A percentile compares a stretch with the other conserved stretches of the same genome.
Evolutionary conservation across 2,113 vertebrate genomes (phyloP).

Genomic region (Spea bombifrons): DNA sequence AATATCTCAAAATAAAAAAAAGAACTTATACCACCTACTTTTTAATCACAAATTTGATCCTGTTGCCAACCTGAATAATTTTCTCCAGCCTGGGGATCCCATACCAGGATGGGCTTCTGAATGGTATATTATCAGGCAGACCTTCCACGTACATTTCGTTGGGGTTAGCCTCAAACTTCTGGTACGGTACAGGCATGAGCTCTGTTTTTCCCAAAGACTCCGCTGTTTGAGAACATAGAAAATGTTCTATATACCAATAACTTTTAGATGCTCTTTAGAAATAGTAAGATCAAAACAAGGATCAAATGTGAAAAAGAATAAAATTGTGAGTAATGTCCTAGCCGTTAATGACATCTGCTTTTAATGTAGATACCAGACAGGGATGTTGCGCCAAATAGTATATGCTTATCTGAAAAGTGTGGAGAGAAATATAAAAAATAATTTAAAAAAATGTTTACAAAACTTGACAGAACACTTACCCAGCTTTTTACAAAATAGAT

Average conservation of each 20-base stretch:
- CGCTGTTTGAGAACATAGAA: slow-evolving; percentile 49
- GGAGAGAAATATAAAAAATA: background rate
- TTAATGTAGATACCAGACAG: no score
- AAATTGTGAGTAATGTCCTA: no score
- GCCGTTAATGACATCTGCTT: no score
- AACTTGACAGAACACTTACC: slow-evolving; percentile 58
- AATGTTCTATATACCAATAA: no score
- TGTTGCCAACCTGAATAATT: slow-evolving; percentile 66
- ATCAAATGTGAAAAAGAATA: no score
- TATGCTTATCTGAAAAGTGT: no score
- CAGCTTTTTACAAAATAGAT: slow-evolving; percentile 72
- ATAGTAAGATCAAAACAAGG: no score
- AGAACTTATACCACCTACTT: slow-evolving; percentile 57
- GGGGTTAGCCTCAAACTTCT: slow-evolving; percentile 72
- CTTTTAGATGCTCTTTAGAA: no score
- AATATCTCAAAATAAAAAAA: background rate
- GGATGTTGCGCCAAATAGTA: no score
- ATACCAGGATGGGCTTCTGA: slow-evolving; percentile 74
- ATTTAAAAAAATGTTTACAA: background rate
- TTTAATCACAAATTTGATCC: slow-evolving; percentile 74
- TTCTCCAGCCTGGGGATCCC: slow-evolving; percentile 74
- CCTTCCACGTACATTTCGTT: slow-evolving; percentile 72
- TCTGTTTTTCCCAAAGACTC: slow-evolving; percentile 69
- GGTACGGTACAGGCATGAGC: slow-evolving; percentile 71
- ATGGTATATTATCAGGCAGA: slow-evolving; percentile 71